Percentiles rank a stretch among this genome's conserved stretches.
These are phyloP conservation scores for Macquaria australasica DNA, from an alignment of 2,113 vertebrate genomes.

Conservation along the genomic window DNA sequence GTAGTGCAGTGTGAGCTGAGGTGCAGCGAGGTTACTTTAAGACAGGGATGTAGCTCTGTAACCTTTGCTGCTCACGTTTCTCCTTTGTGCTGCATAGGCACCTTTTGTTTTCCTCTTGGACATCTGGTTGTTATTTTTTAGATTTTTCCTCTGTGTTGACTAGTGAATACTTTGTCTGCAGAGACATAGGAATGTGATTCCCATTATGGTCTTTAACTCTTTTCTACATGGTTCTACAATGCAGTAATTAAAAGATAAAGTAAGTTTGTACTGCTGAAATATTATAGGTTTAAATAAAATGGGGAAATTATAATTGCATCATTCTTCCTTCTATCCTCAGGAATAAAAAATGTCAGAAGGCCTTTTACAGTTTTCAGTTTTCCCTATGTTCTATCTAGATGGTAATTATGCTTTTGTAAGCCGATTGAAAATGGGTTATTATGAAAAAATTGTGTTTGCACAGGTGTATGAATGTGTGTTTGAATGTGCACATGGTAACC, in stretches of 20 bases:
- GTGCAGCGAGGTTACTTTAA: conserved; percentile 22
- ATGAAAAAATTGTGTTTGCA: neutral
- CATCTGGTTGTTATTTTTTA: neutral
- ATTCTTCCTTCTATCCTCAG: neutral
- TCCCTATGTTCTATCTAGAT: neutral
- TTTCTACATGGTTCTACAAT: neutral
- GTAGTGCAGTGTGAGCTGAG: conserved; percentile 23
- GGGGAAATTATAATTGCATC: neutral
- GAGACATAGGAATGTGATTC: neutral
- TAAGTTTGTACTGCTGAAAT: neutral
- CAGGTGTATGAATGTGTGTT: neutral
- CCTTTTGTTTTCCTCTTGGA: neutral
- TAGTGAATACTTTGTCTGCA: neutral
- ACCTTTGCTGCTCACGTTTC: neutral
- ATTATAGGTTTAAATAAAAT: neutral
- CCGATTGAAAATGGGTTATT: neutral
- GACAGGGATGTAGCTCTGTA: neutral
- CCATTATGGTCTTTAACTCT: neutral
- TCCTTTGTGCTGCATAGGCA: neutral
- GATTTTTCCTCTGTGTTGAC: neutral
- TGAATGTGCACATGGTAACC: neutral
- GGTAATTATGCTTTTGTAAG: neutral
- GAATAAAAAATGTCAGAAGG: neutral
- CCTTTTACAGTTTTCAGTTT: neutral
- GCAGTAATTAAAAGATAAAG: neutral